Conservation (phyloP, 2,888 invertebrate genomes). For the Trichacis sp. region DNA sequence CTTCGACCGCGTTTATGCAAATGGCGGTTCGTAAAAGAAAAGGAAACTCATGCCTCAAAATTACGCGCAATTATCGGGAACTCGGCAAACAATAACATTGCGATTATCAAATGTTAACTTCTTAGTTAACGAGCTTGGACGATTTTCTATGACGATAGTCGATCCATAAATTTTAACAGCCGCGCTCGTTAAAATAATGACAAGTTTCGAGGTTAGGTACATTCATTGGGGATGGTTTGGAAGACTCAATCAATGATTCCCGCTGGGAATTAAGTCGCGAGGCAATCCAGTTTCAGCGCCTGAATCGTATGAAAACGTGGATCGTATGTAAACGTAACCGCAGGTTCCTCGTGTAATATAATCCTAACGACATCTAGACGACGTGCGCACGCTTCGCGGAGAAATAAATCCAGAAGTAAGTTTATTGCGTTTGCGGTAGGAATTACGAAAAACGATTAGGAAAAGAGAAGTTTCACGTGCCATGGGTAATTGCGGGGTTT, state of each 20-base stretch:
- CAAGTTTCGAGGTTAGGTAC: neutral
- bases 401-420: too few species aligned
- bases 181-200: conserved; percentile 1
- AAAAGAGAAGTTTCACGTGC: too few species aligned
- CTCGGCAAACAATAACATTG: neutral
- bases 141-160: neutral
- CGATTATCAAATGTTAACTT: neutral
- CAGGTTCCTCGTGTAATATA: conserved; percentile 48
- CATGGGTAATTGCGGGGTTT: too few species aligned
- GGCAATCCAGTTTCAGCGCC: conserved; percentile 17
- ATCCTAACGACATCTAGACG: conserved; percentile 48
- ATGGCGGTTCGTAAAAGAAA: neutral
- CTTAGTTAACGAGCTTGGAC: neutral
- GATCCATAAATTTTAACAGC: neutral
- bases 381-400: conserved; percentile 34
- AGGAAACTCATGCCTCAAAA: conserved; percentile 1
- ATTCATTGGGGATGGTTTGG: neutral
- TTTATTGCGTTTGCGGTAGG: neutral
- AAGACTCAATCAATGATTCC: neutral
- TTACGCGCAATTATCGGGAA: conserved; percentile 1
- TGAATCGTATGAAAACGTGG: too few species aligned
- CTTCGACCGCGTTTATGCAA: too few species aligned
- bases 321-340: conserved; percentile 46
- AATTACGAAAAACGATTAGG: neutral
- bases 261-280: conserved; percentile 12